Conservation (phyloP, 2,888 invertebrate species). For the Smittia aterrima region DNA sequence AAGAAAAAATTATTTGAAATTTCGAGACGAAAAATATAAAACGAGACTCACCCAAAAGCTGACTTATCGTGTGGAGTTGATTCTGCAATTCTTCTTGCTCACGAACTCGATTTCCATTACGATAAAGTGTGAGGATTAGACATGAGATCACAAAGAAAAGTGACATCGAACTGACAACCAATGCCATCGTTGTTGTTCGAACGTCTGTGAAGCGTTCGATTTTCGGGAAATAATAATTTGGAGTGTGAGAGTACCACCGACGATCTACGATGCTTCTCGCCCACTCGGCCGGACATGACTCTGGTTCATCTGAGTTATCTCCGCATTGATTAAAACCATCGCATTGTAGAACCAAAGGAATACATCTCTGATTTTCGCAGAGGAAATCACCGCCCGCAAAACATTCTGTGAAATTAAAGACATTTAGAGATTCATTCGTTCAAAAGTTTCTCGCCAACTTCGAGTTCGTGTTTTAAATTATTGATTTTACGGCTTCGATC, state of each 20-base stretch:
- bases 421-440: not conserved
- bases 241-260: slow-evolving; percentile 64
- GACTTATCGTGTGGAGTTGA: slow-evolving; percentile 66
- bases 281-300: slow-evolving; percentile 62
- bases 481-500: no score
- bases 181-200: slow-evolving; percentile 64
- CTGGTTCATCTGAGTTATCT: slow-evolving; percentile 67
- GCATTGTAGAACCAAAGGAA: slow-evolving; percentile 65
- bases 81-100: slow-evolving; percentile 65
- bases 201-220: slow-evolving; percentile 64
- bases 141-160: slow-evolving; percentile 63
- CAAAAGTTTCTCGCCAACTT: no score
- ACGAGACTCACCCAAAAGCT: slow-evolving; percentile 59
- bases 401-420: slow-evolving; percentile 58
- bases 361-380: slow-evolving; percentile 70
- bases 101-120: slow-evolving; percentile 61
- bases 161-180: slow-evolving; percentile 62
- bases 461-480: no score
- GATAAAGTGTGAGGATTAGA: slow-evolving; percentile 62
- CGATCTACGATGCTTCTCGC: slow-evolving; percentile 58
- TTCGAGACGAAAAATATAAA: not conserved
- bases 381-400: slow-evolving; percentile 66
- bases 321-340: slow-evolving; percentile 77
- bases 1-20: no score
- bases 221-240: slow-evolving; percentile 72